phyloP scores from a whole-genome alignment of 2,797 vertebrate species.

The Schizopygopsis malacanthus region DNA sequence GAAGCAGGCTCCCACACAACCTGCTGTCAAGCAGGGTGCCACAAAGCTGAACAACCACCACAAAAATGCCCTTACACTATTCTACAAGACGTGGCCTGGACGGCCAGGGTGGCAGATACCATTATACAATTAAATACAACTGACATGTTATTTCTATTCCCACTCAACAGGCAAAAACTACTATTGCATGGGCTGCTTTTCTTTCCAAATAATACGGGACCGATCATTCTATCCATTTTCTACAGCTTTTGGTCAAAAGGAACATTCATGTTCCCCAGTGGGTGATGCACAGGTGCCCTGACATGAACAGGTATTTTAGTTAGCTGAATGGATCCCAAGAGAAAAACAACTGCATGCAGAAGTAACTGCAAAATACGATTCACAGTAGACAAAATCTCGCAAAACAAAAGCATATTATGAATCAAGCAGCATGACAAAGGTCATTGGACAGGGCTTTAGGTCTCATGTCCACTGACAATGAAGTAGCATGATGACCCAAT shows the following conservation, averaged over 20 bases:
- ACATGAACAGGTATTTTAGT: neutral
- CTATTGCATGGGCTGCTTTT: constrained; percentile 47
- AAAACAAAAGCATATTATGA: neutral
- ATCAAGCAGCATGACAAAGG: neutral
- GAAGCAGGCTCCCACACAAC: constrained; percentile 68
- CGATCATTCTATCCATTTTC: neutral
- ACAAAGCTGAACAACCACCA: constrained; percentile 66
- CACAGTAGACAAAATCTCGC: neutral
- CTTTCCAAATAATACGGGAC: neutral
- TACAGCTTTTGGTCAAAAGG: neutral
- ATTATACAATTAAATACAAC: constrained; percentile 68
- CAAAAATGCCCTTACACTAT: constrained; percentile 70
- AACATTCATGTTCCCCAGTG: neutral
- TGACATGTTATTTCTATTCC: constrained; percentile 66
- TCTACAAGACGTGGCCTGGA: constrained; percentile 66
- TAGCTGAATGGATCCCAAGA: neutral
- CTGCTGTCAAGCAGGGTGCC: constrained; percentile 70
- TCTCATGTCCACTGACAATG: neutral
- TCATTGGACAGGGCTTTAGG: neutral
- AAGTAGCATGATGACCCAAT: neutral
- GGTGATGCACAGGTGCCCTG: neutral
- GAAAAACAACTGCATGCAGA: neutral
- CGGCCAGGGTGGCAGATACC: constrained; percentile 69
- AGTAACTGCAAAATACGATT: neutral
- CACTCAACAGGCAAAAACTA: constrained; percentile 54